Conservation (phyloP, 2,797 vertebrate species). For the Clamator glandarius region DNA sequence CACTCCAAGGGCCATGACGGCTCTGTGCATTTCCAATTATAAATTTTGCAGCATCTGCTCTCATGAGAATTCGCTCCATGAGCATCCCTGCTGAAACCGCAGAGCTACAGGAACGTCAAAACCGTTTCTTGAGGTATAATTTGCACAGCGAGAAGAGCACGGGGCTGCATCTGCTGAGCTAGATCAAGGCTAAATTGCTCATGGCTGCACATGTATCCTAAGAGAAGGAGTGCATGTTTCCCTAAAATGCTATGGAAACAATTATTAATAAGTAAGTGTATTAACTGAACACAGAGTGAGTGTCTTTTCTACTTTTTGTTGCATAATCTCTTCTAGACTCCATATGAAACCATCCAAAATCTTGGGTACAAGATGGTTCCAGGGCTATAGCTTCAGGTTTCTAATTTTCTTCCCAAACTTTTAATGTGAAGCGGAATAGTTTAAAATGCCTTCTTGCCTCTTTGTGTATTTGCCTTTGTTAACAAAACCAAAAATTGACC, state of each 20-base stretch:
- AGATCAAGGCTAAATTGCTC: neutral
- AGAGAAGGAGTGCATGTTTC: neutral
- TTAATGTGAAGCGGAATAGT: neutral
- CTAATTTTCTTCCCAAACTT: neutral
- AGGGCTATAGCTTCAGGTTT: neutral
- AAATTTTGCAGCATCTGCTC: conserved; percentile 23
- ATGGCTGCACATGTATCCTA: neutral
- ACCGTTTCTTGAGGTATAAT: neutral
- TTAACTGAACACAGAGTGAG: neutral
- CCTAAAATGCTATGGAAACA: neutral
- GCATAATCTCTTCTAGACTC: neutral
- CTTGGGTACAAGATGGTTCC: rapidly evolving
- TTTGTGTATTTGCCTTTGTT: neutral
- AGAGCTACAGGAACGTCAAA: neutral
- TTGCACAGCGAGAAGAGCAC: neutral
- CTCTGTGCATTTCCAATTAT: neutral
- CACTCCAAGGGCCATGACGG: neutral
- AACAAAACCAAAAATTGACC: neutral
- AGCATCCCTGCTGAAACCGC: neutral
- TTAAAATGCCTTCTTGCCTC: neutral
- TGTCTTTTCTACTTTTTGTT: neutral
- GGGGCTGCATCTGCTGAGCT: neutral
- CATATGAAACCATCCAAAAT: neutral
- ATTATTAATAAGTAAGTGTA: neutral
- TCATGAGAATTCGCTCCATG: neutral